Evolutionary conservation across 2,888 invertebrate species (phyloP).

Genomic region (Epistrophe grossulariae): DNA sequence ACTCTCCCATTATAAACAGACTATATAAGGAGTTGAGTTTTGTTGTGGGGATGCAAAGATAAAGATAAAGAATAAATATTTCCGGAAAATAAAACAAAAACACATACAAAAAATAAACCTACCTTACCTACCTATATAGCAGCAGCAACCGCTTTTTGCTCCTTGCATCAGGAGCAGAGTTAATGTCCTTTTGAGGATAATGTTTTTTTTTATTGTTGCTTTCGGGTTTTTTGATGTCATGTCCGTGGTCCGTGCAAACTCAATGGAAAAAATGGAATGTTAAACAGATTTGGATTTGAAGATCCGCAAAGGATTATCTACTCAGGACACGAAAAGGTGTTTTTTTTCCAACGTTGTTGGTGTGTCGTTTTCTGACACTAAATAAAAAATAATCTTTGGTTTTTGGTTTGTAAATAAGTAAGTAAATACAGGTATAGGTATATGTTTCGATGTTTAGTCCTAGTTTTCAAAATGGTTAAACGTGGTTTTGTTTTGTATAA

Average conservation of each 20-base stretch:
- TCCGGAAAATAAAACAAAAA: slow-evolving; percentile 67
- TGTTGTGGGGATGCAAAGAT: slow-evolving; percentile 28
- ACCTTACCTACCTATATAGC: not conserved
- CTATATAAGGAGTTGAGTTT: slow-evolving; percentile 10
- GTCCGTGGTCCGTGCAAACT: slow-evolving; percentile 9
- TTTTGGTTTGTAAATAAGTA: not conserved
- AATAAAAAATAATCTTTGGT: slow-evolving; percentile 32
- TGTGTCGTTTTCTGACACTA: slow-evolving; percentile 27
- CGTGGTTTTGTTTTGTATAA: slow-evolving; percentile 25
- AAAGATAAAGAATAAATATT: slow-evolving; percentile 66
- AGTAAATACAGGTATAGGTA: too few species aligned
- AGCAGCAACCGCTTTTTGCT: slow-evolving; percentile 4
- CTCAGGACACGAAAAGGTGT: slow-evolving; percentile 71
- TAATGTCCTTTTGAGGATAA: slow-evolving; percentile 59
- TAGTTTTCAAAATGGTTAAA: slow-evolving; percentile 31
- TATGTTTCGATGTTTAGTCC: slow-evolving; percentile 31
- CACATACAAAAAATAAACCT: slow-evolving; percentile 14
- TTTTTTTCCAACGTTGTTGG: not conserved
- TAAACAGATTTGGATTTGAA: slow-evolving; percentile 71
- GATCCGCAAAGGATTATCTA: slow-evolving; percentile 69
- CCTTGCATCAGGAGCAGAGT: slow-evolving; percentile 52
- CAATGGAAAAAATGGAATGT: slow-evolving; percentile 50
- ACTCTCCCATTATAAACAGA: not conserved
- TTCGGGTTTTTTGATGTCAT: slow-evolving; percentile 10
- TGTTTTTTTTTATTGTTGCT: slow-evolving; percentile 5